Evolutionary conservation across 1,140 invertebrate genomes (phyloP), one percentile per base, ranked within the genome.

Genomic region (Microplitis demolitor): DNA sequence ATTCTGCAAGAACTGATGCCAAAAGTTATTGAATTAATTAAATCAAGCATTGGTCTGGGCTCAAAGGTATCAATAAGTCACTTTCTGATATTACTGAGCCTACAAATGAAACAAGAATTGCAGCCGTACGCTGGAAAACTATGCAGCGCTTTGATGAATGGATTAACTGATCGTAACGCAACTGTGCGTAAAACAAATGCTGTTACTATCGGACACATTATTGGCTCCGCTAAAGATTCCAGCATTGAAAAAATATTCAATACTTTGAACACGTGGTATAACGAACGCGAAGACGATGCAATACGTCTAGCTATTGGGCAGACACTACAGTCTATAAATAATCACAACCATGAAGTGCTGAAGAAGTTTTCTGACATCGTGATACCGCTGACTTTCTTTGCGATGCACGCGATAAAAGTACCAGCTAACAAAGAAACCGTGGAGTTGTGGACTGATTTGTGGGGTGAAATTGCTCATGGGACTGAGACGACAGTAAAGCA

Each of bases 1-100:
- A 91, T 92, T 56, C 87, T 97, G 77, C 91, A 93, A 78, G 92
- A 94, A 70, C 90, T 97, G 79, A 89, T 96, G 13, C 94, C 95
- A 4, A 91, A 92, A 80, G 87, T 98, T 0, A 87, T 94, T 35
- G 96, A 98, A 72, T 86, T 97, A 53, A 91, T 96, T 75, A 95
- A 93, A 76, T 91, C 90, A 24, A 94, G 92, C 60, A 88, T 94
- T 5, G 94, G 93, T 76, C 88, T 97, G 60, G 94, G 94, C 51
- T 96, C 95, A 0, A 95, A 95, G 87, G 91, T 96, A 50, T 94
- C 94, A 0, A 94, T 93, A 81, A 92, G 94, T 2, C 93, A 96
- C 86, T 95, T 97, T 84, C 88, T 97, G 5, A 91, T 93, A 13
- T 89, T 95, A 56, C 87, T 96, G 4, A 90, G 92, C 56, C 77